Conservation (phyloP, 2,888 invertebrate species). For the Orthonychiurus folsomi region DNA sequence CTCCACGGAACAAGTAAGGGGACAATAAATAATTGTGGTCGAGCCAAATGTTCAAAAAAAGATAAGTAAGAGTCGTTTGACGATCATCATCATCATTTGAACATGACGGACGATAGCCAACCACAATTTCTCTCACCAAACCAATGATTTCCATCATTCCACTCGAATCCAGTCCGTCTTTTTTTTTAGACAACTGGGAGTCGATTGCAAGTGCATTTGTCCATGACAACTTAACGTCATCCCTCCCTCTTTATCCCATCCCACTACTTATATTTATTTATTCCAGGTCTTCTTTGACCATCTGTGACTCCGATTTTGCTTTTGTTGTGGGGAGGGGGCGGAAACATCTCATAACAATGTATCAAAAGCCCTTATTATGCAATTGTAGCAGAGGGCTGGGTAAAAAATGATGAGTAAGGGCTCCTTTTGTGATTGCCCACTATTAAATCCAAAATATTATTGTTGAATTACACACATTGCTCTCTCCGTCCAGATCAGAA, state of each 20-base stretch:
- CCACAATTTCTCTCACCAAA: not conserved
- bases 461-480: not conserved
- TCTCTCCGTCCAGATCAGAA: no score
- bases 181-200: no score
- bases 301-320: not conserved
- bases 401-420: not conserved
- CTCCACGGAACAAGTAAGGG: no score
- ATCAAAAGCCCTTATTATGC: no score
- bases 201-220: no score
- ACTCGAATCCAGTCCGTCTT: no score
- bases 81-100: not conserved
- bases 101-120: not conserved
- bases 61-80: slow-evolving; percentile 1
- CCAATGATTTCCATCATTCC: not conserved
- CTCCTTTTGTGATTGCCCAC: not conserved
- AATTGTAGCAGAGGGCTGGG: not conserved
- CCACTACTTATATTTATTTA: no score
- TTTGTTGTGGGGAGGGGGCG: not conserved
- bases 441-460: not conserved
- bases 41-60: not conserved
- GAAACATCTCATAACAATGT: not conserved
- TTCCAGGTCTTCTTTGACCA: not conserved
- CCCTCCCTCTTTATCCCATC: not conserved
- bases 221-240: not conserved
- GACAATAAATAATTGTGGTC: not conserved